Evolutionary conservation across 2,888 invertebrate genomes (phyloP).

Genomic region (Archips xylosteana): DNA sequence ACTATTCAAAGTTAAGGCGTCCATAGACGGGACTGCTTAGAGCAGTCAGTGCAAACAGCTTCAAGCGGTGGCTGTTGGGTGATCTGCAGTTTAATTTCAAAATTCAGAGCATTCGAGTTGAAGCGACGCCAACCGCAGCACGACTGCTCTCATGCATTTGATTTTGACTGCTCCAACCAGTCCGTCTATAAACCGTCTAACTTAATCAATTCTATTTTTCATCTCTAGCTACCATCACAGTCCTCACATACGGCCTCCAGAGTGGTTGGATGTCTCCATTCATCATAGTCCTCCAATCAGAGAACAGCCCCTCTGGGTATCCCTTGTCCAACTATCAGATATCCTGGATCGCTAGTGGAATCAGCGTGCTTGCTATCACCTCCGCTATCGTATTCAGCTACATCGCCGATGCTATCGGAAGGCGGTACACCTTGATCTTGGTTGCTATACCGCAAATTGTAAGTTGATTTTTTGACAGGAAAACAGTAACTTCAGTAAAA

Average conservation of each 20-base stretch:
- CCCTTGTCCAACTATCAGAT: slow-evolving; percentile 35
- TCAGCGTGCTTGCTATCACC: slow-evolving; percentile 28
- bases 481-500: neutral
- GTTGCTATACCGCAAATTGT: slow-evolving; percentile 42
- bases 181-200: too few species aligned
- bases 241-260: slow-evolving; percentile 41
- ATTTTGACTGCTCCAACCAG: too few species aligned
- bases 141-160: too few species aligned
- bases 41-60: too few species aligned
- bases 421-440: slow-evolving; percentile 24
- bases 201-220: too few species aligned
- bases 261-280: slow-evolving; percentile 41
- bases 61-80: too few species aligned
- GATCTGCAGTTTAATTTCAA: too few species aligned
- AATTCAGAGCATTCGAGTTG: too few species aligned
- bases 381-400: slow-evolving; percentile 32
- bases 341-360: slow-evolving; percentile 40
- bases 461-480: slow-evolving; percentile 13
- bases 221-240: slow-evolving; percentile 26
- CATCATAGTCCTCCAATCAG: slow-evolving; percentile 33
- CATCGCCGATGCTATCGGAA: slow-evolving; percentile 39
- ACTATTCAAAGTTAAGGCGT: too few species aligned
- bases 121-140: too few species aligned
- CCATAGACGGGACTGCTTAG: too few species aligned
- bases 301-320: slow-evolving; percentile 40